Base-by-base conservation (phyloP, 2,113 vertebrate species). In the Crocuta crocuta region DNA sequence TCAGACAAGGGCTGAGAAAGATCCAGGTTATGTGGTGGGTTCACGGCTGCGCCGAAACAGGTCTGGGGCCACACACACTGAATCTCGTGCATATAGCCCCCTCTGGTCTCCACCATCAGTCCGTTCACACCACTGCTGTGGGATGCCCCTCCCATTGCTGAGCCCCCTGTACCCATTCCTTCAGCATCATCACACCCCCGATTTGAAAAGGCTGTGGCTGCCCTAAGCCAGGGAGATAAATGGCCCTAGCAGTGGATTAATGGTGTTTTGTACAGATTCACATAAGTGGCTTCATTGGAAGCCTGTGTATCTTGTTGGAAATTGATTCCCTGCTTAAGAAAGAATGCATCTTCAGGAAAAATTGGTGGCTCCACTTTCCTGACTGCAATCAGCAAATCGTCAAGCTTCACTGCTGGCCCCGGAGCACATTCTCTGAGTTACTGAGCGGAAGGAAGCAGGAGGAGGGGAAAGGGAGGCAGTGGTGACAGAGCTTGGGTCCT, bases 291-390 rank as follows among this genome's bases (percentile, higher is more conserved):
- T 96, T 94, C 92, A 70, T 8, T 89, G 97, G 96, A 97, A 98
- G 94, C 87, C 61, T 73, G 61, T 91, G 87, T 66, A 95, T 98
- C 95, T 97, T 88, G 95, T 43, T 35, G 65, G 93, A 97, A 97
- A 97, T 98, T n/a, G 39, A 98, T 97, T 92, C 76, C 89, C 84
- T 82, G 93, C 93, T 97, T 71, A 89, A 95, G 97, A 92, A 95
- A 97, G 94, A 97, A 94, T 48, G 87, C 94, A 81, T 95, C 97
- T 97, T 80, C 79, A 89, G 95, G 95, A 85, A 70, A 96, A 92
- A 96, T 7, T 66, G 92, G 74, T 87, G 61, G 79, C 94, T 96
- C 71, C 39, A 13, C 82, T 89, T 91, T 83, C 76, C 81, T 83
- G 84, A 53, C 80, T 76, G 9, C 39, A 68, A 86, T 94, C 93